Conservation (phyloP, 2,888 invertebrate genomes). For the Melanchra persicariae region DNA sequence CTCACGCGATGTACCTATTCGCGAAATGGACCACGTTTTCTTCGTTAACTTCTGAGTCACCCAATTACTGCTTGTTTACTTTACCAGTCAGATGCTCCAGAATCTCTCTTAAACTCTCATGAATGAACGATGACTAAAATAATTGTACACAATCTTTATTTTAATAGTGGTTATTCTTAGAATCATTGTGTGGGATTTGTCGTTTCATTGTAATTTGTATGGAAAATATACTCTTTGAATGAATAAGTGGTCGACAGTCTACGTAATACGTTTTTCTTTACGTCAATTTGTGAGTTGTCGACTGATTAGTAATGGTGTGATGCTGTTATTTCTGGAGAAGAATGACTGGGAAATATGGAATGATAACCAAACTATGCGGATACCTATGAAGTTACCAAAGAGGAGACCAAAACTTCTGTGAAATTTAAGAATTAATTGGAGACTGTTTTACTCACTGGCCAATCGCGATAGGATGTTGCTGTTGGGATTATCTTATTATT, state of each 20-base stretch:
- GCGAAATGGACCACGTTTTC: slow-evolving; percentile 76
- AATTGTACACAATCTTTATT: slow-evolving; percentile 29
- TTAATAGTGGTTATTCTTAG: slow-evolving; percentile 44
- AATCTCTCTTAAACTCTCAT: slow-evolving; percentile 62
- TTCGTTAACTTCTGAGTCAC: slow-evolving; percentile 71
- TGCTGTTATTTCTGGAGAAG: not conserved
- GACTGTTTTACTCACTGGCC: not conserved
- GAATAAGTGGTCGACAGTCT: slow-evolving; percentile 10
- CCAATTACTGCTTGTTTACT: slow-evolving; percentile 59
- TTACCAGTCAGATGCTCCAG: slow-evolving; percentile 51
- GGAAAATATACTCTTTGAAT: slow-evolving; percentile 40
- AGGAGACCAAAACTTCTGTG: not conserved
- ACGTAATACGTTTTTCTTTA: slow-evolving; percentile 19
- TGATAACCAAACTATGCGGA: not conserved
- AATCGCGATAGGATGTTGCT: too few species aligned
- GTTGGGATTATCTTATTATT: not conserved
- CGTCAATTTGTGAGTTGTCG: slow-evolving; percentile 7
- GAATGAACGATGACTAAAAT: slow-evolving; percentile 66
- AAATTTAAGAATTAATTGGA: not conserved
- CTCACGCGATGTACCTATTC: slow-evolving; percentile 63
- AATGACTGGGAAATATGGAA: not conserved
- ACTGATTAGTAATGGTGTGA: not conserved
- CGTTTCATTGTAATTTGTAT: slow-evolving; percentile 39
- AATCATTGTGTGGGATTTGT: slow-evolving; percentile 46
- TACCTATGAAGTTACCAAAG: not conserved